Percentiles rank a stretch among this genome's conserved stretches.
Evolutionary conservation across 1,140 invertebrate species (phyloP).

Genomic region (Protaetia brevitarsis): DNA sequence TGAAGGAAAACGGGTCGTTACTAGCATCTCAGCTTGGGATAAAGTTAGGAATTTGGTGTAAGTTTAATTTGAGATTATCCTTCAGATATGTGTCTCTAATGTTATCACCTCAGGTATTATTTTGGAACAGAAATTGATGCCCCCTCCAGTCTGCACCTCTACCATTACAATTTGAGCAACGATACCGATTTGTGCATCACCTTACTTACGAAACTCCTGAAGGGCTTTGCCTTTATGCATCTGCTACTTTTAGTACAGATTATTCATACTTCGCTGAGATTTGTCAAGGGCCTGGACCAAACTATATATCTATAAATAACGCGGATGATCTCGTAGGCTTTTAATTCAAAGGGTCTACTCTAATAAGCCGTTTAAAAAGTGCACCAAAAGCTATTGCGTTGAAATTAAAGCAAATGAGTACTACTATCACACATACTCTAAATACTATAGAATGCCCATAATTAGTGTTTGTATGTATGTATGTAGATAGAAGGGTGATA

Average conservation of each 20-base stretch:
- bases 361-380: no score
- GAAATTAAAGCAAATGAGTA: no score
- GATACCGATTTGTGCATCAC: slow-evolving; percentile 56
- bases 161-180: slow-evolving; percentile 49
- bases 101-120: slow-evolving; percentile 61
- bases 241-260: slow-evolving; percentile 64
- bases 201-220: slow-evolving; percentile 50
- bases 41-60: slow-evolving; percentile 60
- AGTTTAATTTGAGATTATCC: slow-evolving; percentile 8
- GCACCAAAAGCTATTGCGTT: no score
- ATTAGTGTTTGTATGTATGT: background rate
- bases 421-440: no score
- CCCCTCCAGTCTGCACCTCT: slow-evolving; percentile 61
- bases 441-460: background rate
- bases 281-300: slow-evolving; percentile 66
- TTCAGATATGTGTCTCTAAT: slow-evolving; percentile 1
- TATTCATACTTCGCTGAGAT: slow-evolving; percentile 66
- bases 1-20: slow-evolving; percentile 69
- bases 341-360: slow-evolving; percentile 9
- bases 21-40: slow-evolving; percentile 73
- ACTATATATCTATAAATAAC: slow-evolving; percentile 34
- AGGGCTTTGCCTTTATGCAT: slow-evolving; percentile 63
- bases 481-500: no score
- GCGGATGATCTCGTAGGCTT: background rate
- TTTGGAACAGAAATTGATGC: slow-evolving; percentile 58